Percentiles rank a stretch among this genome's conserved stretches.
phyloP scores from a whole-genome alignment of 2,797 vertebrate species.

The Chelon labrosus region DNA sequence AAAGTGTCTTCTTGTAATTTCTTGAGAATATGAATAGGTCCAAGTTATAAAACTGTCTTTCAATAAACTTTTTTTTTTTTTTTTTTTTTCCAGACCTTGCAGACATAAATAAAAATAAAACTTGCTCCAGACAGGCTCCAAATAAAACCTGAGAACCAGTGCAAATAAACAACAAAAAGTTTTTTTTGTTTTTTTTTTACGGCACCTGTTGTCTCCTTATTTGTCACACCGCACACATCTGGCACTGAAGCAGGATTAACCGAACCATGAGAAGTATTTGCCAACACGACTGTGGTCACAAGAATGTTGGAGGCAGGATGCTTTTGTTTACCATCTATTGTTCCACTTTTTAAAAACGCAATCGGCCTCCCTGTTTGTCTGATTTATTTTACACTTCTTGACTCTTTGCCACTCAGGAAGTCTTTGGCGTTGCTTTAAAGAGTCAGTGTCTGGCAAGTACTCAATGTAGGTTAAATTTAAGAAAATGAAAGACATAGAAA shows the following conservation, averaged over 20 bases:
- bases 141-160: not conserved
- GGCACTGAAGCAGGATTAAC: slow-evolving; percentile 18
- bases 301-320: slow-evolving; percentile 3
- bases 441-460: not conserved
- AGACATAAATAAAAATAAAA: not conserved
- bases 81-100: no score
- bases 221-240: slow-evolving; percentile 14
- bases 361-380: slow-evolving; percentile 6
- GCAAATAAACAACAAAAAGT: not conserved
- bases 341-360: slow-evolving; percentile 3
- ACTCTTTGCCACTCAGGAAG: not conserved
- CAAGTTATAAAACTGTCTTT: no score
- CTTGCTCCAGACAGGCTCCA: not conserved
- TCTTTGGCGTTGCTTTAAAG: slow-evolving; percentile 3
- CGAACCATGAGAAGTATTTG: slow-evolving; percentile 12
- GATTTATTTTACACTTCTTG: slow-evolving; percentile 2
- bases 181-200: not conserved
- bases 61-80: no score
- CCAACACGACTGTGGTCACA: not conserved
- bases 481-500: not conserved
- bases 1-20: not conserved
- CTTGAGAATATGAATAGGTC: no score
- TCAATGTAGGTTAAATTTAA: not conserved
- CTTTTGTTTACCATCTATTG: slow-evolving; percentile 18
- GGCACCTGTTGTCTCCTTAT: slow-evolving; percentile 17